Base-by-base conservation (phyloP, 53 echinoderm and acorn worm species). In the Holothuria scabra region DNA sequence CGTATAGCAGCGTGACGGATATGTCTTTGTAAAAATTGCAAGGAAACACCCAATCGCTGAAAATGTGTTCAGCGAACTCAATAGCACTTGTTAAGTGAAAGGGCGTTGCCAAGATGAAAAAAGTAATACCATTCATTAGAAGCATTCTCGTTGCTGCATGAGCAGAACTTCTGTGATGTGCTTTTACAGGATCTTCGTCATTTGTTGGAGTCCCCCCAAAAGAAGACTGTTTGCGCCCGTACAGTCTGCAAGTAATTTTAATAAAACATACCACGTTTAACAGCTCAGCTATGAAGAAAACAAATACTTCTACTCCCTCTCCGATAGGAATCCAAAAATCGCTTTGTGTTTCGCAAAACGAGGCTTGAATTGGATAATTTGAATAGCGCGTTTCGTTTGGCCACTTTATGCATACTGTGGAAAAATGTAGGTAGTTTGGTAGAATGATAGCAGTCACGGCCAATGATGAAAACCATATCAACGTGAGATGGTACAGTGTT, bases 41-140 rank as follows among this genome's bases (percentile, higher is more conserved):
- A 66, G 19, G 19, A 8, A 29, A 20, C 2, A 35, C 7, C 30
- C 30, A 12, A 20, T 35, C 30, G 30, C 31, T 25, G 7, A 67
- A 24, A 67, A 29, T 29, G 13, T 32, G 30, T 24, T 67, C 26
- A 29, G 21, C 20, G 32, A 67, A 28, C 30, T 67, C 31, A 67
- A 67, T 67, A 4, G 19, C 30, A 10, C 20, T 28, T 28, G 20
- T 29, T 11, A 67, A 20, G 32, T 67, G 16, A 35, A 16, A 67
- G 19, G 67, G 67, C 8, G 67, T 67, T 24, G 35, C 30, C 8
- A 67, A 67, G 8, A 67, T 10, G 30, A 67, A 67, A 35, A 67
- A 67, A 32, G 29, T 19, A 67, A 67, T 67, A 8, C 67, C 67
- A 67, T 67, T 67, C 23, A 67, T 35, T 8, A 67, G 30, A 32